Conservation (phyloP, 1,140 invertebrate species). For the Xylocopa sonorina region DNA sequence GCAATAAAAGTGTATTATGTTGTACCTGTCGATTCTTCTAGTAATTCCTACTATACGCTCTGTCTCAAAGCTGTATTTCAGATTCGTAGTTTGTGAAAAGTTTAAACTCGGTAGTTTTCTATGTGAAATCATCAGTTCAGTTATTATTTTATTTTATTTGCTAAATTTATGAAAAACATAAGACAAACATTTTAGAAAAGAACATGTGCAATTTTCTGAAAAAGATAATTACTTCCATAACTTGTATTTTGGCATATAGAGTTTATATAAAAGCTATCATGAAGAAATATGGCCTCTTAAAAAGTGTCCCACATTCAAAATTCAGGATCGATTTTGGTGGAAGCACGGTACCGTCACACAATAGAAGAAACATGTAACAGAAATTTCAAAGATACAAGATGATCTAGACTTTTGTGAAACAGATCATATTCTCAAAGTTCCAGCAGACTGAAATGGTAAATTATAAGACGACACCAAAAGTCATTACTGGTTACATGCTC, state of each 20-base stretch:
- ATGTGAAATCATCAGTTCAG: too few relatives aligned
- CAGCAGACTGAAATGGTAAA: not conserved
- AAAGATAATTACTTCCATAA: too few relatives aligned
- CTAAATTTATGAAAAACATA: too few relatives aligned
- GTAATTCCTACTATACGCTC: not conserved
- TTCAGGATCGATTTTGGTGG: constrained; percentile 29
- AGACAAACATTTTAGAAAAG: too few relatives aligned
- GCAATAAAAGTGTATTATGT: not conserved
- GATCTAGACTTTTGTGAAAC: not conserved
- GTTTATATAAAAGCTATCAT: not conserved
- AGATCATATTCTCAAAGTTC: not conserved
- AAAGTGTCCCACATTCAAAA: constrained; percentile 34
- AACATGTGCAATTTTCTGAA: too few relatives aligned
- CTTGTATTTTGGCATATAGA: too few relatives aligned
- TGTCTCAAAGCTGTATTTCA: too few relatives aligned
- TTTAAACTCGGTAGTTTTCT: too few relatives aligned
- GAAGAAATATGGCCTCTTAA: constrained; percentile 10
- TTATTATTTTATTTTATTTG: not conserved
- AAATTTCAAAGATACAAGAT: not conserved
- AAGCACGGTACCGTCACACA: not conserved
- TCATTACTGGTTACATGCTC: not conserved
- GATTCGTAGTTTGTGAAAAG: too few relatives aligned
- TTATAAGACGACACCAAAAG: not conserved
- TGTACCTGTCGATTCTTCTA: not conserved
- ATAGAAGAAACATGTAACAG: not conserved